Evolutionary conservation across 2,888 invertebrate genomes (phyloP), one percentile per base, ranked within the genome.

Genomic region (Tipula lateralis): DNA sequence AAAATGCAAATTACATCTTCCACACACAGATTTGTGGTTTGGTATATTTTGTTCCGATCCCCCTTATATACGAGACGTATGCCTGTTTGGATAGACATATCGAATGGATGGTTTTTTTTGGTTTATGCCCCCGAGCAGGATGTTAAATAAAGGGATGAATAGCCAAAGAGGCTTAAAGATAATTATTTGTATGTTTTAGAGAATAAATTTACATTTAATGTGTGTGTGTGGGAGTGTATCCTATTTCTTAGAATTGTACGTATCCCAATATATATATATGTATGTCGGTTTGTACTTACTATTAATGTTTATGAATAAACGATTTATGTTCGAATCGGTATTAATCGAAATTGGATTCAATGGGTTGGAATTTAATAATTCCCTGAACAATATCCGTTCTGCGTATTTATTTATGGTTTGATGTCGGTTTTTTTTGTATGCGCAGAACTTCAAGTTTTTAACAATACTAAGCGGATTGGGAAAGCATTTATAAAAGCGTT

Each of bases 141-240:
- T 66, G 24, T 66, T 66, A 19, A 66, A 66, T 66, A 9, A 66
- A 66, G 24, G 66, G 66, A 66, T 66, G 66, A 24, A 66, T 24
- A 66, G 66, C 24, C 24, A 66, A 66, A 66, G 66, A 66, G 66
- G 66, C 66, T 66, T 66, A 66, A 66, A 66, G 24, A 66, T 66
- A 66, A 66, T 66, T 66, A 66, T 66, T 66, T 66, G 24, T 24
- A 66, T 24, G 66, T 66, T 9, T 66, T 24, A 24, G 19, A 24
- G 66, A 66, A 66, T 66, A 66, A 66, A 66, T 66, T 24, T 66
- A 66, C 24, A 66, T 66, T 66, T 66, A 66, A 66, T 66, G 66
- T 66, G 24, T 24, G 39, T 39, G 9, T 66, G 12, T 24, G 24
- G 66, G 66, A 66, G 66, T 66, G 24, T 24, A 66, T 24, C 66